A percentile compares a stretch with the other conserved stretches of the same genome.
Conservation (phyloP, 2,797 vertebrate genomes). For the Taenioides sp. region DNA sequence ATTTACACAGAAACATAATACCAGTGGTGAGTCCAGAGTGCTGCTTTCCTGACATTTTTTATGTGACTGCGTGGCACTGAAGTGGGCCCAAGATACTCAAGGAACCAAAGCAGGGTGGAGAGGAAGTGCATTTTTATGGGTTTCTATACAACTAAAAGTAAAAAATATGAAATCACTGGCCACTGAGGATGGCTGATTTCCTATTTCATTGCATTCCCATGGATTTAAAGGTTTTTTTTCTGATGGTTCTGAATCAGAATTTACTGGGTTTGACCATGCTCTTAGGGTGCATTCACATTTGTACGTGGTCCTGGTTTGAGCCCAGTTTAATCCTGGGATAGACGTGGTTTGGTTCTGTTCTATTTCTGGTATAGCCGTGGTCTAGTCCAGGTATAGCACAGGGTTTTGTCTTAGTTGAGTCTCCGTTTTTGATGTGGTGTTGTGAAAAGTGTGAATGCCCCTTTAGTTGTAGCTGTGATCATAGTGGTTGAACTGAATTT, state of each 20-base stretch:
- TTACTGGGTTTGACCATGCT: neutral
- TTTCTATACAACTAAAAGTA: neutral
- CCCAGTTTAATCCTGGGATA: too few relatives aligned
- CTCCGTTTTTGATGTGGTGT: too few relatives aligned
- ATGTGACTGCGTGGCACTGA: conserved; percentile 48
- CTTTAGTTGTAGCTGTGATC: too few relatives aligned
- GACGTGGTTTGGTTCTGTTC: too few relatives aligned
- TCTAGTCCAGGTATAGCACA: too few relatives aligned
- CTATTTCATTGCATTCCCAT: too few relatives aligned
- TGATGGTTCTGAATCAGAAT: neutral
- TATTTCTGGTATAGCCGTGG: too few relatives aligned
- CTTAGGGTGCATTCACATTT: too few relatives aligned
- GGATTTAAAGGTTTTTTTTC: neutral
- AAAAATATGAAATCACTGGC: neutral
- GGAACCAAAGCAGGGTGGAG: conserved; percentile 34
- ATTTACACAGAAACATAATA: conserved; percentile 62
- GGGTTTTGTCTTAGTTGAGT: too few relatives aligned
- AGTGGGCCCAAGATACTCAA: conserved; percentile 34
- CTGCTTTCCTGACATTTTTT: conserved; percentile 61
- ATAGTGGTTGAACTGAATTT: too few relatives aligned
- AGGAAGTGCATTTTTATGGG: conserved; percentile 9
- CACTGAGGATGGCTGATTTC: neutral
- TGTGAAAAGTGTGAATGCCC: too few relatives aligned
- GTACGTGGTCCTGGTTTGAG: too few relatives aligned
- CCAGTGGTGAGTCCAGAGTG: conserved; percentile 37